A percentile compares a stretch with the other conserved stretches of the same genome.
Evolutionary conservation across 2,797 vertebrate genomes (phyloP).

Genomic region (Oryzias sinensis): DNA sequence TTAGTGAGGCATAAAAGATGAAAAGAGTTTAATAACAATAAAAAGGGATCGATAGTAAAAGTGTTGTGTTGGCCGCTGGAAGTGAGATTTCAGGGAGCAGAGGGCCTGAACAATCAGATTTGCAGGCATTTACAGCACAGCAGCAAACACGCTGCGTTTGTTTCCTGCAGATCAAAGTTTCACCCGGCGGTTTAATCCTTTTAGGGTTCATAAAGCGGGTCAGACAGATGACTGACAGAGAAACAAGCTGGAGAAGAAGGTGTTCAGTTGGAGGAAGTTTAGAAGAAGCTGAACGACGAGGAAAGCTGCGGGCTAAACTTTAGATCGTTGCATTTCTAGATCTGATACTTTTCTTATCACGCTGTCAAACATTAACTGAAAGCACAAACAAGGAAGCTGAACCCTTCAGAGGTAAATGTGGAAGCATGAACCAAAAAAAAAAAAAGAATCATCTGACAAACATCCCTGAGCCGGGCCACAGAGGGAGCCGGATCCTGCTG

Average conservation of each 20-base stretch:
- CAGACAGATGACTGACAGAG: conserved; percentile 1
- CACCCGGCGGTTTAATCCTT: neutral
- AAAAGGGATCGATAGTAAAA: too few relatives aligned
- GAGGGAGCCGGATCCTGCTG: conserved; percentile 6
- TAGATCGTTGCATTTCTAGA: neutral
- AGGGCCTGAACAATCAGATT: conserved; percentile 6
- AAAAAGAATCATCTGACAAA: conserved; percentile 58
- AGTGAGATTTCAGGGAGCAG: neutral
- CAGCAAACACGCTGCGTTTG: neutral
- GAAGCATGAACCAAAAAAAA: conserved; percentile 32
- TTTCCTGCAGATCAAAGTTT: conserved; percentile 14
- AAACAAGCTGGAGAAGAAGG: neutral
- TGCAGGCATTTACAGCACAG: conserved; percentile 10
- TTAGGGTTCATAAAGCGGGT: conserved; percentile 11
- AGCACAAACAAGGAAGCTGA: neutral
- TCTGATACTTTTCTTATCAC: neutral
- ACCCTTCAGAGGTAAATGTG: neutral
- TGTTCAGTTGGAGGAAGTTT: conserved; percentile 1
- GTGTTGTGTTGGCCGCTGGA: too few relatives aligned
- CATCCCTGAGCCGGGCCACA: conserved; percentile 39
- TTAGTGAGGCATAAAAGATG: too few relatives aligned
- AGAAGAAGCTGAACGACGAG: neutral
- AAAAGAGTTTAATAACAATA: too few relatives aligned
- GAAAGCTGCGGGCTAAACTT: neutral
- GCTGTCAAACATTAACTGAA: neutral